Evolutionary conservation across 2,113 vertebrate genomes (phyloP).

Genomic region (Smithornis capensis): DNA sequence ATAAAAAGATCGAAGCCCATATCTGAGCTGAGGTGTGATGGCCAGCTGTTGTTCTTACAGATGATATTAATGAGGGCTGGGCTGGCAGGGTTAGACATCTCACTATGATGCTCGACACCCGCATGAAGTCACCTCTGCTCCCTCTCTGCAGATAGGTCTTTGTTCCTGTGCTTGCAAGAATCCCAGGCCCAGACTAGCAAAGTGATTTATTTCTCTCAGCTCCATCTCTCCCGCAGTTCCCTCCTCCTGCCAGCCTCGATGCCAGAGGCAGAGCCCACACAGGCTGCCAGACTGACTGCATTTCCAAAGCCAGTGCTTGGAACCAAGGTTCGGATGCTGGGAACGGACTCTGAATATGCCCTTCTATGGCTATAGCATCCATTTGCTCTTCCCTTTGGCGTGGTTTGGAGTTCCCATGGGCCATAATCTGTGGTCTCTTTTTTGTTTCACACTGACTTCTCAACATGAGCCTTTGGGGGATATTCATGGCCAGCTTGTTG

Average conservation of each 20-base stretch:
- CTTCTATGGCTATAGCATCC: slow-evolving; percentile 15
- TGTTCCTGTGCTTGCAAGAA: fast-evolving
- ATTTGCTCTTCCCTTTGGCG: not conserved
- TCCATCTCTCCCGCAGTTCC: not conserved
- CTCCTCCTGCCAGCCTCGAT: not conserved
- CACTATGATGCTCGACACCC: fast-evolving
- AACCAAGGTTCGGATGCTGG: not conserved
- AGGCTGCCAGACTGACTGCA: not conserved
- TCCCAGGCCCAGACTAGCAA: not conserved
- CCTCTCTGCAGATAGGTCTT: not conserved
- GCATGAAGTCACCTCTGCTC: not conserved
- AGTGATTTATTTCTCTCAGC: not conserved
- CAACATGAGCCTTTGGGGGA: not conserved
- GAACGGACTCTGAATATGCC: not conserved
- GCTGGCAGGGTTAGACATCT: not conserved
- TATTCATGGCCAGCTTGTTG: not conserved
- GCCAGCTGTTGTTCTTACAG: not conserved
- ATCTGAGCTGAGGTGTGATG: not conserved
- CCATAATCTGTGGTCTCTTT: not conserved
- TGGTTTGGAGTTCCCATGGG: slow-evolving; percentile 6
- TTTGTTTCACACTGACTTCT: slow-evolving; percentile 1
- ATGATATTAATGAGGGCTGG: not conserved
- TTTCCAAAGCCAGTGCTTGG: not conserved
- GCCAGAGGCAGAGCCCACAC: slow-evolving; percentile 54
- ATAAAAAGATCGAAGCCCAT: not conserved